Evolutionary conservation across 2,888 invertebrate species (phyloP).

Genomic region (Leistus spinibarbis): DNA sequence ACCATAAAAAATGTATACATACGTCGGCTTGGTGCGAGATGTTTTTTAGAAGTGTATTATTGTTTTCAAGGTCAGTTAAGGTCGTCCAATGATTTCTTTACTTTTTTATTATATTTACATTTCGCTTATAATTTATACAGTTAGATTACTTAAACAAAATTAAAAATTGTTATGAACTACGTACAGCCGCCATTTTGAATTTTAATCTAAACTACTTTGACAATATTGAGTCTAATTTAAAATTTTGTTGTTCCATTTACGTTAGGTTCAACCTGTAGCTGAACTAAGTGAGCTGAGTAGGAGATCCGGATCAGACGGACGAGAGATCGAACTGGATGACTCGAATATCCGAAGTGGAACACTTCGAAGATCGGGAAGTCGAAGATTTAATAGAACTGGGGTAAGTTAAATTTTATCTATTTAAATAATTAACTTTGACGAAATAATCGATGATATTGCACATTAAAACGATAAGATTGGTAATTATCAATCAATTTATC

Average conservation of each 20-base stretch:
- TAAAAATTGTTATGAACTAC: too few species aligned
- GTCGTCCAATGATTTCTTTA: not conserved
- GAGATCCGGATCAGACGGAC: constrained; percentile 73
- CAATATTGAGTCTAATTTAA: not conserved
- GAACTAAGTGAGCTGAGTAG: constrained; percentile 90
- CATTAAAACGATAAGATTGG: too few species aligned
- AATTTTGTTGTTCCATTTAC: constrained; percentile 43
- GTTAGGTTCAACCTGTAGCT: constrained; percentile 89
- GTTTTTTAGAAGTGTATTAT: too few species aligned
- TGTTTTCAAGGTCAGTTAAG: constrained; percentile 2
- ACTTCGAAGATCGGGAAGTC: constrained; percentile 80
- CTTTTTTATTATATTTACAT: not conserved
- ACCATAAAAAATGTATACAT: not conserved
- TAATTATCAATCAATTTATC: too few species aligned
- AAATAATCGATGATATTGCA: too few species aligned
- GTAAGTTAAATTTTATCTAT: constrained; percentile 54
- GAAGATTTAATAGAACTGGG: constrained; percentile 72
- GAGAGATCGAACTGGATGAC: constrained; percentile 70
- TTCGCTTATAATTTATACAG: too few species aligned
- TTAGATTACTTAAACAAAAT: too few species aligned
- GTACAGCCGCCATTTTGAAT: too few species aligned
- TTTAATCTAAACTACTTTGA: not conserved
- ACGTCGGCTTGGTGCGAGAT: not conserved
- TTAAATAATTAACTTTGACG: not conserved
- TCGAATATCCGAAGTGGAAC: constrained; percentile 75